Conservation (phyloP, 2,113 vertebrate species). For the Limanda limanda region DNA sequence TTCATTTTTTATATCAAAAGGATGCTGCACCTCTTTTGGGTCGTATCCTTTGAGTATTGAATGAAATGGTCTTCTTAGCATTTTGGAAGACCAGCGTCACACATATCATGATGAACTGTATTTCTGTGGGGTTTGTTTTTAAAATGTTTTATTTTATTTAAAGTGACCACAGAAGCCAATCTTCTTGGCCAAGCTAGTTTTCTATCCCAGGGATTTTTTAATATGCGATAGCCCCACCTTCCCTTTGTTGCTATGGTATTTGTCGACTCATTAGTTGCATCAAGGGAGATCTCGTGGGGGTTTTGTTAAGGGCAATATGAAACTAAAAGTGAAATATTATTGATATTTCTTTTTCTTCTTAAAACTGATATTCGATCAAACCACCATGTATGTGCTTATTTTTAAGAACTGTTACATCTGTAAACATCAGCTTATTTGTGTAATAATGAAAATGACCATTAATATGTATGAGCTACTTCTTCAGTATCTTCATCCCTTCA, state of each 20-base stretch:
- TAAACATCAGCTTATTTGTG: conserved; percentile 4
- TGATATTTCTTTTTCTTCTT: too few species aligned
- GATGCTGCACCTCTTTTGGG: conserved; percentile 37
- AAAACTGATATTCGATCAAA: not conserved
- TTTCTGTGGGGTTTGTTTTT: conserved; percentile 36
- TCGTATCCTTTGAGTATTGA: conserved; percentile 56
- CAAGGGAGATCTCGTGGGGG: conserved; percentile 19
- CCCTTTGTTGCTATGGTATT: not conserved
- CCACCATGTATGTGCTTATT: conserved; percentile 9
- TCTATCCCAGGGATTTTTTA: conserved; percentile 26
- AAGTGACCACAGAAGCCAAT: conserved; percentile 58
- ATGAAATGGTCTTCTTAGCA: conserved; percentile 37
- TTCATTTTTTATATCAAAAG: conserved; percentile 48
- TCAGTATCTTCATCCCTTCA: conserved; percentile 39
- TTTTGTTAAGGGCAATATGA: conserved; percentile 18
- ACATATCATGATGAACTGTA: conserved; percentile 69
- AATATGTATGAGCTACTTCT: conserved; percentile 24
- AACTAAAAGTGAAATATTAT: conserved; percentile 12
- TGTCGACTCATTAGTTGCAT: conserved; percentile 10
- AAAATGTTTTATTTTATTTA: conserved; percentile 32
- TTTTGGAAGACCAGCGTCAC: conserved; percentile 46
- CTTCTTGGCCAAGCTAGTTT: conserved; percentile 32
- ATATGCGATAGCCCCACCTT: conserved; percentile 47
- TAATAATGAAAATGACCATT: conserved; percentile 44
- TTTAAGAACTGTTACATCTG: conserved; percentile 26